Evolutionary conservation across 1,140 invertebrate genomes (phyloP), one percentile per base, ranked within the genome.

Genomic region (Prorops nasuta): DNA sequence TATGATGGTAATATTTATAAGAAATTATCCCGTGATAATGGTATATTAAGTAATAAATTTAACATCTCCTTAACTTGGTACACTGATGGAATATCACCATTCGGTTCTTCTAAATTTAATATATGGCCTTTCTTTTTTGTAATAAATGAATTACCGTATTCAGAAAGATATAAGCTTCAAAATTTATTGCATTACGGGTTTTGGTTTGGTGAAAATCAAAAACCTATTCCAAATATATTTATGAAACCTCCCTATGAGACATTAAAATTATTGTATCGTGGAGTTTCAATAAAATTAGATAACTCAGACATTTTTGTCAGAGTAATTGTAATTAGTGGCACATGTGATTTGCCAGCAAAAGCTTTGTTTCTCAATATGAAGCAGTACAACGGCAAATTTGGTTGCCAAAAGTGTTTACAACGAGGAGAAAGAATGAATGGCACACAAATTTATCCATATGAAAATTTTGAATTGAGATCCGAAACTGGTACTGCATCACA

Each of bases 401-500:
- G n/a, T n/a, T n/a, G n/a, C n/a, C n/a, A n/a, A n/a, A n/a, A n/a
- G n/a, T n/a, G n/a, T n/a, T 8, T 10, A 7, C 6, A 40, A 40
- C 8, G 6, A 7, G 7, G 4, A 14, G 9, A 18, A 8, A 9
- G 6, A 37, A 14, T 8, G 16, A 40, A 21, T 19, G 9, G n/a
- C n/a, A n/a, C 19, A 10, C 38, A 16, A 40, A 16, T 40, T 9
- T 40, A 40, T 40, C 38, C 38, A 9, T 21, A 40, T 21, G 19
- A 40, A 19, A 21, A 40, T 8, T 7, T 49, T 12, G 21, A 40
- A 17, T 32, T 47, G 10, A 40, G 47, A 44, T 50, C 21, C 1
- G 34, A 43, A n/a, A 43, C 46, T 35, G 40, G 44, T 38, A 38
- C 38, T 12, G 1, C 20, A 21, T 9, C 35, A 12, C 47, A 58